Percentiles rank a stretch among this genome's conserved stretches.
phyloP scores from a whole-genome alignment of 2,113 vertebrate species.

The Pleuronectes platessa region DNA sequence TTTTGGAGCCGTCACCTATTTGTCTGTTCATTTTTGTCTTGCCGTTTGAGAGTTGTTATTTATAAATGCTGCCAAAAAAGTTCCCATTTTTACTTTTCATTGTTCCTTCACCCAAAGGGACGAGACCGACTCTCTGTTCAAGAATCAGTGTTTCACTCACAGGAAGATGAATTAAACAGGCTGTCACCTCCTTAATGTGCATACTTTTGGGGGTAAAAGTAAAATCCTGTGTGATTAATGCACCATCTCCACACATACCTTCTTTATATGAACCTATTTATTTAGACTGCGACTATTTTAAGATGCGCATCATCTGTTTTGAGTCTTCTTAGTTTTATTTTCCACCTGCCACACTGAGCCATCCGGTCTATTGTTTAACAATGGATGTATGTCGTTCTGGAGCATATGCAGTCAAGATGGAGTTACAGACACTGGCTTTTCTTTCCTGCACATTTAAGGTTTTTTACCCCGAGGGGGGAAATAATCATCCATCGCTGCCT shows the following conservation, averaged over 20 bases:
- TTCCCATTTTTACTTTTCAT: not conserved
- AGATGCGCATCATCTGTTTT: constrained; percentile 37
- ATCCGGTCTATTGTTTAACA: constrained; percentile 51
- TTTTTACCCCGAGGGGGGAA: constrained; percentile 39
- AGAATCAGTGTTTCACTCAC: constrained; percentile 9
- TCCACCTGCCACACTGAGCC: constrained; percentile 77
- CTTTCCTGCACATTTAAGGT: constrained; percentile 28
- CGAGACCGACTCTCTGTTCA: not conserved
- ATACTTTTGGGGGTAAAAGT: not conserved
- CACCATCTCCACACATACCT: constrained; percentile 33
- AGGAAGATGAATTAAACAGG: not conserved
- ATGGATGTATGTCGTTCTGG: constrained; percentile 57
- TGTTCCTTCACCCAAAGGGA: not conserved
- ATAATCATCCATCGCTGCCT: constrained; percentile 65
- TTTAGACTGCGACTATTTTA: constrained; percentile 49
- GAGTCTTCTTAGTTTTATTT: constrained; percentile 24
- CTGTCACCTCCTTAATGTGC: not conserved
- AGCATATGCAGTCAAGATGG: constrained; percentile 37
- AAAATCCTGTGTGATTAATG: not conserved
- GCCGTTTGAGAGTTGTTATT: constrained; percentile 29
- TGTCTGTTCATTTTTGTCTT: not conserved
- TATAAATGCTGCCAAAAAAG: constrained; percentile 5
- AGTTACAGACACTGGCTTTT: constrained; percentile 35
- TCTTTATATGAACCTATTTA: constrained; percentile 70
- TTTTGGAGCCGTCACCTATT: not conserved